Evolutionary conservation across 2,888 invertebrate species (phyloP).

Genomic region (Nasonia oneida): DNA sequence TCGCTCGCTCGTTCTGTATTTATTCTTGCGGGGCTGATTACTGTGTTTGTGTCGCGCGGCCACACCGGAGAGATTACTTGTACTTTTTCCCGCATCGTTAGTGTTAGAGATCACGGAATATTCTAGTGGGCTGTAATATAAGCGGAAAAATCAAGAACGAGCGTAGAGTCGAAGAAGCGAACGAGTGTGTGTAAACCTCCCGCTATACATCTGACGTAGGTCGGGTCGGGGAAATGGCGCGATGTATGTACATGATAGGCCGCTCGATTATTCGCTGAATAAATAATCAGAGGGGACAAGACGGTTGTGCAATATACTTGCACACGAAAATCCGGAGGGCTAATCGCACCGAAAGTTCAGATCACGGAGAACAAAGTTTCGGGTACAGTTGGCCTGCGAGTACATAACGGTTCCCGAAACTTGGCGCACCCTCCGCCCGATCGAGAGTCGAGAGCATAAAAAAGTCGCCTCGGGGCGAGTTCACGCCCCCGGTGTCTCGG

Average conservation of each 20-base stretch:
- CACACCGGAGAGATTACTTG: neutral
- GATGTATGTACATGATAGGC: conserved; percentile 26
- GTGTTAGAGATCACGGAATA: neutral
- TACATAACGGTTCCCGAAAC: conserved; percentile 34
- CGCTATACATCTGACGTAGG: neutral
- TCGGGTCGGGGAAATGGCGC: too few species aligned
- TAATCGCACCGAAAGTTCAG: conserved; percentile 18
- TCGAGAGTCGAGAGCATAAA: conserved; percentile 25
- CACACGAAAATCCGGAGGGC: neutral
- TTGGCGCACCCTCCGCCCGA: neutral
- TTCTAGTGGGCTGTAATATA: neutral
- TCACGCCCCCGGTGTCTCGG: conserved; percentile 73
- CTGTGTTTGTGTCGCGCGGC: neutral
- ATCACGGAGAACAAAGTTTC: conserved; percentile 14
- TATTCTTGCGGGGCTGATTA: neutral
- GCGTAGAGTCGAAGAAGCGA: neutral
- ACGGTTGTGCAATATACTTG: neutral
- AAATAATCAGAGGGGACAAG: conserved; percentile 55
- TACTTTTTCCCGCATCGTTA: neutral
- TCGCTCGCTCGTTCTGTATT: neutral
- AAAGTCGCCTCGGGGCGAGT: conserved; percentile 61
- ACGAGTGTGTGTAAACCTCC: neutral
- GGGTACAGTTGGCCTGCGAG: neutral
- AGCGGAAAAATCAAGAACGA: neutral
- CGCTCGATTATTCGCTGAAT: conserved; percentile 60